phyloP scores from a whole-genome alignment of 2,113 vertebrate species.

The Stigmatopora argus region DNA sequence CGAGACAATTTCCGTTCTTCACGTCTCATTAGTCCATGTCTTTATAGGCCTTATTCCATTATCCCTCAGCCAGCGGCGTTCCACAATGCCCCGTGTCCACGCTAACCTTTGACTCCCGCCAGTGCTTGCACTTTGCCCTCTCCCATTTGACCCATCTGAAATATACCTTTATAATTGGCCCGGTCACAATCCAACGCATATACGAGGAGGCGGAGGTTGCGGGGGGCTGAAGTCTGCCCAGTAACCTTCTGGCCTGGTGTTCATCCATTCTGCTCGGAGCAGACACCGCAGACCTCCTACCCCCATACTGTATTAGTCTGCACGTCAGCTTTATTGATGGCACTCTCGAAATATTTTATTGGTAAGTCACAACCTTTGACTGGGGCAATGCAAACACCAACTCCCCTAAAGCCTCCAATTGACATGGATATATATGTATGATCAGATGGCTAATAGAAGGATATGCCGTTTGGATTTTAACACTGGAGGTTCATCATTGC shows the following conservation, averaged over 20 bases:
- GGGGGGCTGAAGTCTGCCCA: slow-evolving; percentile 56
- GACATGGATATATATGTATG: slow-evolving; percentile 46
- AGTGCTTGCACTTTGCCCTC: slow-evolving; percentile 71
- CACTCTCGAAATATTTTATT: slow-evolving; percentile 69
- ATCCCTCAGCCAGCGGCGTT: slow-evolving; percentile 22
- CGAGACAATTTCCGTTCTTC: slow-evolving; percentile 8
- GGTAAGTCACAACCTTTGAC: slow-evolving; percentile 70
- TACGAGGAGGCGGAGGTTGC: slow-evolving; percentile 54
- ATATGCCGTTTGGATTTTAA: slow-evolving; percentile 52
- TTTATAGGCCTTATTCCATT: slow-evolving; percentile 58
- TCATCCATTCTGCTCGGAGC: slow-evolving; percentile 59
- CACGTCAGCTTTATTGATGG: slow-evolving; percentile 72
- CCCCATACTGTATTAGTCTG: slow-evolving; percentile 71
- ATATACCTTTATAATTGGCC: slow-evolving; percentile 76
- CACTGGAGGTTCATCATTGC: slow-evolving; percentile 37
- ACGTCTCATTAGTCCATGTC: slow-evolving; percentile 38
- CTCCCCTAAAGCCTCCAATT: slow-evolving; percentile 56
- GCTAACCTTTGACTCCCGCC: slow-evolving; percentile 73
- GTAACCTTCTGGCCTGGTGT: slow-evolving; percentile 70
- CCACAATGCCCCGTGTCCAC: slow-evolving; percentile 50
- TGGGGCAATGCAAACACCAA: slow-evolving; percentile 61
- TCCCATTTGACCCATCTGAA: slow-evolving; percentile 74
- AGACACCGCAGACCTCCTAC: slow-evolving; percentile 43
- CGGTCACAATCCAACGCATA: slow-evolving; percentile 68
- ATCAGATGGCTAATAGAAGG: slow-evolving; percentile 55